Percentiles rank a stretch among this genome's conserved stretches.
Evolutionary conservation across 2,888 invertebrate genomes (phyloP).

Genomic region (Vannuccia rotundouncinata): DNA sequence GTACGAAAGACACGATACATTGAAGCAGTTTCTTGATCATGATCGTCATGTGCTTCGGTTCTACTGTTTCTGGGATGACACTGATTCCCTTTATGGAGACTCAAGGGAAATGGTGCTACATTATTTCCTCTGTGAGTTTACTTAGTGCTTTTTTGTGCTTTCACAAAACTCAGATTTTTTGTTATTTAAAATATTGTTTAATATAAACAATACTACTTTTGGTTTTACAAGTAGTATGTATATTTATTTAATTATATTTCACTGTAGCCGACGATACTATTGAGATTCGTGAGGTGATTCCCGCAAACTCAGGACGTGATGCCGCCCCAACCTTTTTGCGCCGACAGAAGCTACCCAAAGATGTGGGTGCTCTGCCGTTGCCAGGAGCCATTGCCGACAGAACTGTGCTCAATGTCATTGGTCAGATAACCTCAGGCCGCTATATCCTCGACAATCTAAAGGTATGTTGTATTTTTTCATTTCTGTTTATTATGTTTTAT

Average conservation of each 20-base stretch:
- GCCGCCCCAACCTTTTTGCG: slow-evolving; percentile 68
- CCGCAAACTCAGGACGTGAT: slow-evolving; percentile 66
- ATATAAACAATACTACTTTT: too few relatives aligned
- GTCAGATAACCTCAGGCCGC: slow-evolving; percentile 54
- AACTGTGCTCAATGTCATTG: slow-evolving; percentile 57
- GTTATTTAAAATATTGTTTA: too few relatives aligned
- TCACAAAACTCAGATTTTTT: too few relatives aligned
- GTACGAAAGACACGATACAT: slow-evolving; percentile 59
- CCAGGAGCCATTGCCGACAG: slow-evolving; percentile 54
- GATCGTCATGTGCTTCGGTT: slow-evolving; percentile 70
- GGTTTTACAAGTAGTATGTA: too few relatives aligned
- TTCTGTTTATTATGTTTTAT: slow-evolving; percentile 15
- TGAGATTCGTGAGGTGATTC: slow-evolving; percentile 72
- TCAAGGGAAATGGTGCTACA: slow-evolving; percentile 71
- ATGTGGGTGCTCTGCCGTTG: slow-evolving; percentile 55
- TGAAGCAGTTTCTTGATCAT: slow-evolving; percentile 74
- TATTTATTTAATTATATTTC: slow-evolving; percentile 1
- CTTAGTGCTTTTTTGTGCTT: neutral
- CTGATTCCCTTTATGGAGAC: slow-evolving; percentile 68
- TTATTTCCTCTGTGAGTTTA: slow-evolving; percentile 64
- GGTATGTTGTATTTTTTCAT: slow-evolving; percentile 43
- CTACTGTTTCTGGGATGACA: slow-evolving; percentile 82
- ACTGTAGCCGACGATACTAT: slow-evolving; percentile 71
- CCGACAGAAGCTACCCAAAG: slow-evolving; percentile 71
- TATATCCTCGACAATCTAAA: slow-evolving; percentile 56